Evolutionary conservation across 2,888 invertebrate genomes (phyloP).

Genomic region (Kryphioiulus occultus): DNA sequence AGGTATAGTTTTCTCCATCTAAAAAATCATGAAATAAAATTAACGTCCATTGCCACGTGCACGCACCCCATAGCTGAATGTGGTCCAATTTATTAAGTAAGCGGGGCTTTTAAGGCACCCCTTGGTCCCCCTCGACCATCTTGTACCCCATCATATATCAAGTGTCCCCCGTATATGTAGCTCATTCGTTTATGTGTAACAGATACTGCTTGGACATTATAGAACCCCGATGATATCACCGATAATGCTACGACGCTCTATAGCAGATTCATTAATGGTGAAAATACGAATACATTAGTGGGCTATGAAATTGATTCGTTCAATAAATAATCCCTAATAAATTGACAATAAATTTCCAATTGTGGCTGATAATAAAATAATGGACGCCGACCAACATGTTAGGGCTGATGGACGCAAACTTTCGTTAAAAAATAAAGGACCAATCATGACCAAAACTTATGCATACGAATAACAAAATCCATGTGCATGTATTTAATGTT

Average conservation of each 20-base stretch:
- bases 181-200: neutral
- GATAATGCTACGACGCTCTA: neutral
- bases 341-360: neutral
- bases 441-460: too few relatives aligned
- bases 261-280: neutral
- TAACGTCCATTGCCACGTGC: neutral
- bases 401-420: neutral
- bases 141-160: neutral
- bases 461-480: too few relatives aligned
- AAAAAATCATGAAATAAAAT: neutral
- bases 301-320: neutral
- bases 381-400: neutral
- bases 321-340: neutral
- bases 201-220: neutral
- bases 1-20: neutral
- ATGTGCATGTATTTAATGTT: too few relatives aligned
- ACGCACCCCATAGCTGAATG: neutral
- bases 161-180: neutral
- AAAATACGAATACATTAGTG: neutral
- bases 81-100: neutral
- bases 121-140: neutral
- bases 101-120: neutral
- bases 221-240: neutral
- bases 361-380: neutral
- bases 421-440: neutral